A percentile compares a stretch with the other conserved stretches of the same genome.
These are phyloP conservation scores for Odocoileus virginianus DNA, from an alignment of 2,113 vertebrate species.

Conservation along the genomic window DNA sequence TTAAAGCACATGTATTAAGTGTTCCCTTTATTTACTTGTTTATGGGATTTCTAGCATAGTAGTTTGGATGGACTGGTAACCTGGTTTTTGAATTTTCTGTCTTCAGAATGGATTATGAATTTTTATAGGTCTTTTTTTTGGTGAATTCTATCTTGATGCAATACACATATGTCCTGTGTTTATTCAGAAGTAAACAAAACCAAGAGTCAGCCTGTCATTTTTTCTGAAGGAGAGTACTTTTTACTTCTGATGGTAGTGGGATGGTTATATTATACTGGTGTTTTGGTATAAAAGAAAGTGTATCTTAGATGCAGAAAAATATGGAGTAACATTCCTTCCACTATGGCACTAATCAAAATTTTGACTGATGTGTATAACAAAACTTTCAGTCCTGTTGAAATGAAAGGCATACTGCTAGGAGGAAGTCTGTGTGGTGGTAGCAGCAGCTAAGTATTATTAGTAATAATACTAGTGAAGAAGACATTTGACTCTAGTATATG, in stretches of 20 bases:
- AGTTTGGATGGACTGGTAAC: conserved; percentile 21
- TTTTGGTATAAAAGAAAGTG: not conserved
- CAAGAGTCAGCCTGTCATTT: not conserved
- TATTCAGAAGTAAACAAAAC: conserved; percentile 71
- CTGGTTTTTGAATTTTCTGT: conserved; percentile 55
- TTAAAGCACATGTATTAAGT: conserved; percentile 6
- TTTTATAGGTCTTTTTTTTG: conserved; percentile 57
- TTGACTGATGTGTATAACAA: not conserved
- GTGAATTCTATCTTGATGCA: conserved; percentile 17
- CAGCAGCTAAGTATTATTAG: not conserved
- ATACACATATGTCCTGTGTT: not conserved
- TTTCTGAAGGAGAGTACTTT: conserved; percentile 32
- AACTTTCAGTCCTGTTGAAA: not conserved
- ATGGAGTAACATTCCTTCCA: conserved; percentile 46
- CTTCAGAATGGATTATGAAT: conserved; percentile 43
- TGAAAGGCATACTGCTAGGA: not conserved
- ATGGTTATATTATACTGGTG: not conserved
- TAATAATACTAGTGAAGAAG: not conserved
- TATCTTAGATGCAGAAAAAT: conserved; percentile 44
- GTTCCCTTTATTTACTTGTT: not conserved
- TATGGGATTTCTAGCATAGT: conserved; percentile 48
- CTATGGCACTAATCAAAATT: conserved; percentile 33
- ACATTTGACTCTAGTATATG: not conserved
- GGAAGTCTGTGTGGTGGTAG: not conserved
- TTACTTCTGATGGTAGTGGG: not conserved